These are phyloP conservation scores for Drosophila suzukii DNA, from an alignment of 1,140 invertebrate species.

Conservation along the genomic window DNA sequence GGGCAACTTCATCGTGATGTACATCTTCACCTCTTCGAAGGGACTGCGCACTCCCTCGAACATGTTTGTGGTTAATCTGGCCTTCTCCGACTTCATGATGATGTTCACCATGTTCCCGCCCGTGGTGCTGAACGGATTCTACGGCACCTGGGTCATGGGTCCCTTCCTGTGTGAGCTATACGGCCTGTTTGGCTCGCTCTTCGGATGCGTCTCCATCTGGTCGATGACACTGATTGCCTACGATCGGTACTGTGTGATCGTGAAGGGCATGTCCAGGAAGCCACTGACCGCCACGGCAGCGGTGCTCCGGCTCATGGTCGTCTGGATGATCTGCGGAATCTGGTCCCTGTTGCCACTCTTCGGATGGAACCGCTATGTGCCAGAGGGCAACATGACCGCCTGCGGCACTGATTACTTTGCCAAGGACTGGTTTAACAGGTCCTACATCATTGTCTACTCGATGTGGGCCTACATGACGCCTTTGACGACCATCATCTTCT, in stretches of 20 bases:
- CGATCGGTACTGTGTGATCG: constrained; percentile 94
- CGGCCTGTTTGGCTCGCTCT: constrained; percentile 91
- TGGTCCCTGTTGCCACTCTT: constrained; percentile 91
- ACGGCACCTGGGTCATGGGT: constrained; percentile 91
- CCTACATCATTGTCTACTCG: constrained; percentile 88
- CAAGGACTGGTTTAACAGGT: constrained; percentile 87
- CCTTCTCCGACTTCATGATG: constrained; percentile 92
- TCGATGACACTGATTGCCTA: constrained; percentile 92
- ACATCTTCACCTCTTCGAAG: constrained; percentile 92
- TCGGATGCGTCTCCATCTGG: constrained; percentile 93
- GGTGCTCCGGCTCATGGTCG: constrained; percentile 88
- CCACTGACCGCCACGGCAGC: constrained; percentile 90
- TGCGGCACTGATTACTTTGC: constrained; percentile 92
- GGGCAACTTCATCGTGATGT: constrained; percentile 93
- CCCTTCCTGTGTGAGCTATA: constrained; percentile 91
- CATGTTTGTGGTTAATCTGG: constrained; percentile 92
- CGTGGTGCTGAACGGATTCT: constrained; percentile 92
- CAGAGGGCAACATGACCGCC: constrained; percentile 92
- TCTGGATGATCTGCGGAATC: constrained; percentile 88
- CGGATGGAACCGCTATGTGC: constrained; percentile 93
- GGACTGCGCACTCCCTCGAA: constrained; percentile 91
- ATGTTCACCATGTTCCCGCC: constrained; percentile 91
- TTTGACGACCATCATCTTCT: constrained; percentile 88
- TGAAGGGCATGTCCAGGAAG: constrained; percentile 90
- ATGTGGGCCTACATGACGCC: constrained; percentile 88